phyloP scores from a whole-genome alignment of 2,797 vertebrate species.

The Antennarius maculatus region DNA sequence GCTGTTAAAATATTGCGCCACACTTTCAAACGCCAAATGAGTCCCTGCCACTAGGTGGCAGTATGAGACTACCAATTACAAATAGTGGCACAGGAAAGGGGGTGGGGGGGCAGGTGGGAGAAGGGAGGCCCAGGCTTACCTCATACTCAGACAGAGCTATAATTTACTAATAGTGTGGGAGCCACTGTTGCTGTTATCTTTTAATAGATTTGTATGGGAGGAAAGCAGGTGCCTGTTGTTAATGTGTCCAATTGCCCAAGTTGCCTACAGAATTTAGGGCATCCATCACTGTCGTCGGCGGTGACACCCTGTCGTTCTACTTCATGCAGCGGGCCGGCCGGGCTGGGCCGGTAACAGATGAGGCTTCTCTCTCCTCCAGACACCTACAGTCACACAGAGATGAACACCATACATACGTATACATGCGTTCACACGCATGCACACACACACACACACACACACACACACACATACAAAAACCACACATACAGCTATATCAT shows the following conservation, averaged over 20 bases:
- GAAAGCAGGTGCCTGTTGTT: conserved; percentile 88
- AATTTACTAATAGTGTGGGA: conserved; percentile 86
- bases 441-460: conserved; percentile 15
- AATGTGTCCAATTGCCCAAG: conserved; percentile 88
- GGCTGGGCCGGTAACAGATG: conserved; percentile 81
- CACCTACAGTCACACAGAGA: conserved; percentile 74
- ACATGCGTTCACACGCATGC: conserved; percentile 59
- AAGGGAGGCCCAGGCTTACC: conserved; percentile 66
- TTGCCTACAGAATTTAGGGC: conserved; percentile 85
- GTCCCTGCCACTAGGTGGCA: conserved; percentile 86
- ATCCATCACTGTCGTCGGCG: conserved; percentile 85
- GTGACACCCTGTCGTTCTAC: conserved; percentile 85
- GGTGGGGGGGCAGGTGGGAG: conserved; percentile 35
- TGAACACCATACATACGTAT: conserved; percentile 69
- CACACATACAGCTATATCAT: conserved; percentile 35
- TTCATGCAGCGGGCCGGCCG: conserved; percentile 77
- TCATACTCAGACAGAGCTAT: conserved; percentile 80
- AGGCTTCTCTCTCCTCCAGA: conserved; percentile 82
- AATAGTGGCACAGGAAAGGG: neutral
- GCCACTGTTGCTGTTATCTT: conserved; percentile 86
- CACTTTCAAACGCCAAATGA: conserved; percentile 8
- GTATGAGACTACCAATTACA: conserved; percentile 82
- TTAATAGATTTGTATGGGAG: conserved; percentile 89
- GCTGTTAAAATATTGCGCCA: conserved; percentile 14
- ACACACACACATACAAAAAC: conserved; percentile 9